Evolutionary conservation across 2,888 invertebrate species (phyloP).

Genomic region (Pediacus dermestoides): DNA sequence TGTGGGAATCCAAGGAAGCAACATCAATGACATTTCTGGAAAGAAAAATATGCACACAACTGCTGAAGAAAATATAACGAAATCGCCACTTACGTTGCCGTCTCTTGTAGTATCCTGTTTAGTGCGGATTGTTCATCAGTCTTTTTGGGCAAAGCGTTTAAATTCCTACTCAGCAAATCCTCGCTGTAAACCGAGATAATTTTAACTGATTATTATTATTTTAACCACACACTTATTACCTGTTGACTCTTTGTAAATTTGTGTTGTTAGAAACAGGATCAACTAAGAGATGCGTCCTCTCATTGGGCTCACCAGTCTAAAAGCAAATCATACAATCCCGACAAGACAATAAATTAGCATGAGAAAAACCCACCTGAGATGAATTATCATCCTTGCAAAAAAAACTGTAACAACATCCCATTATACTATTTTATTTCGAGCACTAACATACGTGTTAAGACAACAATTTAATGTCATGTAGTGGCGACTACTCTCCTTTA

Average conservation of each 20-base stretch:
- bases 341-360: neutral
- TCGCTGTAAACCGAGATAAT: conserved; percentile 53
- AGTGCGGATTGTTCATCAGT: conserved; percentile 89
- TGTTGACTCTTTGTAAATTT: conserved; percentile 66
- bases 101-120: conserved; percentile 84
- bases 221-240: conserved; percentile 41
- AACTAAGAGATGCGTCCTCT: conserved; percentile 74
- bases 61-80: conserved; percentile 12
- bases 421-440: too few species aligned
- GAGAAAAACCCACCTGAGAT: conserved; percentile 56
- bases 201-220: conserved; percentile 7
- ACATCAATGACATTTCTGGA: conserved; percentile 89
- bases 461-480: too few species aligned
- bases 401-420: conserved; percentile 71
- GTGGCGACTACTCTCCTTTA: too few species aligned
- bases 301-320: conserved; percentile 62
- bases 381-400: conserved; percentile 66
- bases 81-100: conserved; percentile 70
- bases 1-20: conserved; percentile 84
- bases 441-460: too few species aligned
- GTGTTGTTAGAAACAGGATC: conserved; percentile 75
- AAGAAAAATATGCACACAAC: conserved; percentile 16
- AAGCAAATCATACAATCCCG: conserved; percentile 14
- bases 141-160: conserved; percentile 67
- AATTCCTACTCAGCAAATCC: conserved; percentile 60